Evolutionary conservation across 2,797 vertebrate genomes (phyloP).

Genomic region (Leptatherina wallacei): DNA sequence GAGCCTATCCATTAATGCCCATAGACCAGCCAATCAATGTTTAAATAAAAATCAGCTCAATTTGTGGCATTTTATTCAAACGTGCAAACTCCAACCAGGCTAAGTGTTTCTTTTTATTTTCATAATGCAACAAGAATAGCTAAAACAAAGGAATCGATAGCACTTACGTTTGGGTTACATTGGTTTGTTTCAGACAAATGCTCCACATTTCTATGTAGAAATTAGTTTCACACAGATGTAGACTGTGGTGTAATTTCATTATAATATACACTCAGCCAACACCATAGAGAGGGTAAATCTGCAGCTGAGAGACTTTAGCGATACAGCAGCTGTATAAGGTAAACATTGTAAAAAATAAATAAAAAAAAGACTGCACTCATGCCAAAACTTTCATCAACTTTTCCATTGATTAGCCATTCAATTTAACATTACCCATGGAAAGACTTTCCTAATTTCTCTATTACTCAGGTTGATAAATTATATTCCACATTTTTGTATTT

Average conservation of each 20-base stretch:
- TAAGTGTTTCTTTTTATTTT: slow-evolving; percentile 75
- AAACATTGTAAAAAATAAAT: background rate
- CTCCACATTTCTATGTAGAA: slow-evolving; percentile 71
- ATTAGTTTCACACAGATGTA: slow-evolving; percentile 72
- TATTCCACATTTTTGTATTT: background rate
- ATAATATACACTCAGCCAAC: slow-evolving; percentile 68
- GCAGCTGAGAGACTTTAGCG: slow-evolving; percentile 37
- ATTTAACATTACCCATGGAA: background rate
- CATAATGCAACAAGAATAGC: slow-evolving; percentile 77
- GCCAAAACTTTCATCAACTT: background rate
- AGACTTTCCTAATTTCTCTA: too few relatives aligned
- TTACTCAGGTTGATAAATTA: background rate
- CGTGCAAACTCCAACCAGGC: slow-evolving; percentile 64
- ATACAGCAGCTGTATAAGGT: slow-evolving; percentile 2
- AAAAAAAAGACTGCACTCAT: background rate
- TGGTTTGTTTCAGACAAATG: slow-evolving; percentile 72
- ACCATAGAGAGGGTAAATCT: slow-evolving; percentile 57
- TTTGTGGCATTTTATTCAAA: slow-evolving; percentile 81
- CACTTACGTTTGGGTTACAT: slow-evolving; percentile 78
- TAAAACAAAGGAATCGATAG: slow-evolving; percentile 80
- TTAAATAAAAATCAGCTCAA: slow-evolving; percentile 82
- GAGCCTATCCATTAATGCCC: slow-evolving; percentile 85
- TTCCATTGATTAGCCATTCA: background rate
- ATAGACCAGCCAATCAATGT: slow-evolving; percentile 81
- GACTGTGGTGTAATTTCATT: slow-evolving; percentile 72